These are phyloP conservation scores for Tiliqua scincoides DNA, from an alignment of 2,113 vertebrate genomes.

Conservation along the genomic window DNA sequence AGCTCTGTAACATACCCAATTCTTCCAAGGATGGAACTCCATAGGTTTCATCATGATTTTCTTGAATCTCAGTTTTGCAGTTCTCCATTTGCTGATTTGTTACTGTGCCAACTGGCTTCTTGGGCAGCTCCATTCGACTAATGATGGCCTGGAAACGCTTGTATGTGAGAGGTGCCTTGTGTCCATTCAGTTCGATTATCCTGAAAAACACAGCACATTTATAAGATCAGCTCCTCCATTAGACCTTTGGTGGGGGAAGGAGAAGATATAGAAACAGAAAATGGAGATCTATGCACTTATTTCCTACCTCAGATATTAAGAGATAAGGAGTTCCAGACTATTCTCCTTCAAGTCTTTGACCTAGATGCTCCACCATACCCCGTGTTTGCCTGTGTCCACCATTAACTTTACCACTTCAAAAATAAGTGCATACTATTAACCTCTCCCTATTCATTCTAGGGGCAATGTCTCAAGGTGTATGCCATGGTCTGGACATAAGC, in stretches of 20 bases:
- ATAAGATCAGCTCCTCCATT: neutral
- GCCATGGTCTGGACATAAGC: neutral
- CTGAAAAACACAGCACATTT: slow-evolving; percentile 73
- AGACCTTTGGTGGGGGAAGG: neutral
- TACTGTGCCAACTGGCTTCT: slow-evolving; percentile 83
- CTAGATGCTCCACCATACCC: neutral
- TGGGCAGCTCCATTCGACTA: slow-evolving; percentile 92
- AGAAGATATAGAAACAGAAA: neutral
- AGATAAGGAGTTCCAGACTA: neutral
- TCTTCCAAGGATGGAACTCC: slow-evolving; percentile 94
- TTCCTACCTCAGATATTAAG: neutral
- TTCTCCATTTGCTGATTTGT: slow-evolving; percentile 88
- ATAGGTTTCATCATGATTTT: slow-evolving; percentile 89
- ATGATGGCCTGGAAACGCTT: slow-evolving; percentile 96
- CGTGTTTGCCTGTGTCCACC: no score
- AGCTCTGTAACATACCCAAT: slow-evolving; percentile 79
- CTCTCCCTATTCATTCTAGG: neutral
- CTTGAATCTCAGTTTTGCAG: slow-evolving; percentile 84
- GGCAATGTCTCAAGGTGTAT: neutral
- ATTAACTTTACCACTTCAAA: neutral
- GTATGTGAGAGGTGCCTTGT: slow-evolving; percentile 93
- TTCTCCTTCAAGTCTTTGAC: neutral
- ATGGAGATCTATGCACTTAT: neutral
- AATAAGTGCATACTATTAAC: neutral
- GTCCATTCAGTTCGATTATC: slow-evolving; percentile 94